These are phyloP conservation scores for Trichogramma pretiosum DNA, from an alignment of 1,140 invertebrate genomes.

Conservation along the genomic window DNA sequence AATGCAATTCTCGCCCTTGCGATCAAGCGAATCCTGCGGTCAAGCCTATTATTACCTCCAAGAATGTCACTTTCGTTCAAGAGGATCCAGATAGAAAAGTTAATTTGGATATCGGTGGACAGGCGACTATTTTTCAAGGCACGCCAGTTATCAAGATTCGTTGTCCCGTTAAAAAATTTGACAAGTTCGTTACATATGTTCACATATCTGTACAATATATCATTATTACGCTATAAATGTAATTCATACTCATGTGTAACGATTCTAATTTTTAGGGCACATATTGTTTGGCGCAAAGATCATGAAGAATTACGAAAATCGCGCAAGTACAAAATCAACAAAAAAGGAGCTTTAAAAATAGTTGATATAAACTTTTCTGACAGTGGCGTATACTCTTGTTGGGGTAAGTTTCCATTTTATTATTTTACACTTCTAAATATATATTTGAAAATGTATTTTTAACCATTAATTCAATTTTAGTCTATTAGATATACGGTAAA, in stretches of 20 bases:
- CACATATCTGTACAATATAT: background rate
- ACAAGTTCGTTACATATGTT: slow-evolving; percentile 45
- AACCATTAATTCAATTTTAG: background rate
- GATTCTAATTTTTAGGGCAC: slow-evolving; percentile 36
- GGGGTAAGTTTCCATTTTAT: slow-evolving; percentile 43
- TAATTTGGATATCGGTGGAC: slow-evolving; percentile 71
- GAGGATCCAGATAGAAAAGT: slow-evolving; percentile 67
- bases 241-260: slow-evolving; percentile 13
- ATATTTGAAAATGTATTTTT: background rate
- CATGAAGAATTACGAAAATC: slow-evolving; percentile 61
- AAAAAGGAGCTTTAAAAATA: slow-evolving; percentile 77
- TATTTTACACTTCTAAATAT: slow-evolving; percentile 1
- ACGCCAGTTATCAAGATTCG: slow-evolving; percentile 77
- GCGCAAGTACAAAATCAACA: slow-evolving; percentile 74
- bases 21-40: slow-evolving; percentile 27
- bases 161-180: slow-evolving; percentile 76
- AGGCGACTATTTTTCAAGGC: slow-evolving; percentile 74
- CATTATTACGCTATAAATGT: background rate
- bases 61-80: slow-evolving; percentile 74
- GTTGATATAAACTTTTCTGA: slow-evolving; percentile 66
- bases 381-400: slow-evolving; percentile 73
- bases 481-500: too few relatives aligned
- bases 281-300: slow-evolving; percentile 77
- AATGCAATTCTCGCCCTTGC: slow-evolving; percentile 75
- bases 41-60: slow-evolving; percentile 34